Percentiles rank a stretch among this genome's conserved stretches.
Evolutionary conservation across 2,797 vertebrate species (phyloP).

Genomic region (Manis pentadactyla): DNA sequence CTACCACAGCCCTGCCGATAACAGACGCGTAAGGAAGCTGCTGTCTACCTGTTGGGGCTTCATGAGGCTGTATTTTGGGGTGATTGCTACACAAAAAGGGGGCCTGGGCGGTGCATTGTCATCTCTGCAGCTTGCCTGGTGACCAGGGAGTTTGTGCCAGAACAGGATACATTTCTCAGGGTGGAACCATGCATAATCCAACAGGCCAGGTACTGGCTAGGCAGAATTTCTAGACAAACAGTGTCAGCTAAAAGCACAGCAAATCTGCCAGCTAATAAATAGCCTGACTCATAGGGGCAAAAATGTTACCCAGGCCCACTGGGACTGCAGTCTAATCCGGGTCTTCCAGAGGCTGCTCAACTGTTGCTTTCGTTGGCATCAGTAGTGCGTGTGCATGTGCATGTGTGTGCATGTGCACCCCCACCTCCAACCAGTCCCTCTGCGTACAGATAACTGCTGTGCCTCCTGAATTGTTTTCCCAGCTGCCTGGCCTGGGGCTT

Average conservation of each 20-base stretch:
- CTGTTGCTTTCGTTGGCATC: background rate
- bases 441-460: background rate
- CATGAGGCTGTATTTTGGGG: background rate
- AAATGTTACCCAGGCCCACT: background rate
- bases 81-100: fast-evolving
- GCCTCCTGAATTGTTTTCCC: background rate
- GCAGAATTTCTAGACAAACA: slow-evolving; percentile 37
- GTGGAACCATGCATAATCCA: background rate
- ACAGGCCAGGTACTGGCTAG: background rate
- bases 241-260: background rate
- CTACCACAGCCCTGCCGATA: slow-evolving; percentile 98
- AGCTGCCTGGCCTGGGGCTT: background rate
- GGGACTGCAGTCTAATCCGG: background rate
- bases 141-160: background rate
- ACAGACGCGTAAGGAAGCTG: slow-evolving; percentile 92
- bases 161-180: background rate
- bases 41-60: fast-evolving
- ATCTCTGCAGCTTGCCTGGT: background rate
- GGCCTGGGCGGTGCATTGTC: background rate
- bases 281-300: background rate
- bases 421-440: background rate
- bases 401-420: fast-evolving
- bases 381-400: fast-evolving
- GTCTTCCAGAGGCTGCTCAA: background rate
- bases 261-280: background rate